These are phyloP conservation scores for Halcyon chelicuti DNA, from an alignment of 2,797 vertebrate genomes.

Conservation along the genomic window DNA sequence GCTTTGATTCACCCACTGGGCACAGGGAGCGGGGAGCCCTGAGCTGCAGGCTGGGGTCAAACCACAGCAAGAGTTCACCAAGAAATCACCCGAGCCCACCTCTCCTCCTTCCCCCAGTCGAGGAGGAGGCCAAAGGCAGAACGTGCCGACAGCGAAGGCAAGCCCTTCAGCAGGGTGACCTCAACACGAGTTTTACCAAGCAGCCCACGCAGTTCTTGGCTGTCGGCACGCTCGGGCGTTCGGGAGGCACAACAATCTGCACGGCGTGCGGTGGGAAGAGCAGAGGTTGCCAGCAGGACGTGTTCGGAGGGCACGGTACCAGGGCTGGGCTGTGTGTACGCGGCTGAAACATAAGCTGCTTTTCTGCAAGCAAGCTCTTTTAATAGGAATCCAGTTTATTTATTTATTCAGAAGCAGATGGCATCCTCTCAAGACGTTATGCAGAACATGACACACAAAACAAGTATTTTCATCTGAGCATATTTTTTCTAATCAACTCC, in stretches of 20 bases:
- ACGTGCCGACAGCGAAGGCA: neutral
- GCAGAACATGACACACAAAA: slow-evolving; percentile 63
- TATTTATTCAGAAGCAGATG: slow-evolving; percentile 72
- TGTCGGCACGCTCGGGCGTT: slow-evolving; percentile 17
- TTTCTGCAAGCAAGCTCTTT: slow-evolving; percentile 57
- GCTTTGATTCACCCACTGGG: neutral
- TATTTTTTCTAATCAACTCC: slow-evolving; percentile 71
- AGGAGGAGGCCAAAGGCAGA: neutral
- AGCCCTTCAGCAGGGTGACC: neutral
- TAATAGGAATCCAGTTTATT: slow-evolving; percentile 60
- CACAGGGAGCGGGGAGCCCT: too few species aligned
- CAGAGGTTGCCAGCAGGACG: slow-evolving; percentile 36
- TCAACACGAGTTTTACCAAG: neutral
- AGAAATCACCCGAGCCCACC: neutral
- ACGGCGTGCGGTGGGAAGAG: neutral
- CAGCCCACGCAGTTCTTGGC: neutral
- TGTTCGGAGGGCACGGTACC: slow-evolving; percentile 23
- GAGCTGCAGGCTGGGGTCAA: too few species aligned
- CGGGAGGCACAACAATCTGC: slow-evolving; percentile 25
- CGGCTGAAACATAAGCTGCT: slow-evolving; percentile 56
- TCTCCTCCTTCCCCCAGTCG: neutral
- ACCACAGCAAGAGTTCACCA: neutral
- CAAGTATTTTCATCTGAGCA: slow-evolving; percentile 64
- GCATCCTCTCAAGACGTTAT: slow-evolving; percentile 64
- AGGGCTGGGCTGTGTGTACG: slow-evolving; percentile 13